phyloP scores from a whole-genome alignment of 2,888 invertebrate species.

The Stenichneumon culpator region DNA sequence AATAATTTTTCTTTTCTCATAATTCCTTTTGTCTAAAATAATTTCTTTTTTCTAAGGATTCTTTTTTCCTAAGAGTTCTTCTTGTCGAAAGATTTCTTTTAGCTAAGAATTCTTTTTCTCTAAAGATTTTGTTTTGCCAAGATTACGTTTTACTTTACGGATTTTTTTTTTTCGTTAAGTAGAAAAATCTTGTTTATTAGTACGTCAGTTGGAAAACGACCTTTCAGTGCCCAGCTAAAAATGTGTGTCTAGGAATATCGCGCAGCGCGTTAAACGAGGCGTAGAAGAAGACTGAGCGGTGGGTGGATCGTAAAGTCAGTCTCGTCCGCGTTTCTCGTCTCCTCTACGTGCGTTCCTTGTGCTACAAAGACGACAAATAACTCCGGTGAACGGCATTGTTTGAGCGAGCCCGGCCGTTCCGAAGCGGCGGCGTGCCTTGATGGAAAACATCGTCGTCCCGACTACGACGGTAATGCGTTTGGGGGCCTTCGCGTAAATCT shows the following conservation, averaged over 20 bases:
- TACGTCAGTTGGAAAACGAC: neutral
- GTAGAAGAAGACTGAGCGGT: conserved; percentile 12
- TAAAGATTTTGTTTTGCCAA: too few species aligned
- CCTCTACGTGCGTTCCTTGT: conserved; percentile 16
- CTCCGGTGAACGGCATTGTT: conserved; percentile 60
- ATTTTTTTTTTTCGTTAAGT: too few species aligned
- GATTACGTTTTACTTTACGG: too few species aligned
- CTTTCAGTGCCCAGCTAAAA: neutral
- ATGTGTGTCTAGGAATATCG: neutral
- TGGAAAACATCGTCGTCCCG: conserved; percentile 26
- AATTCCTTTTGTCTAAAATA: too few species aligned
- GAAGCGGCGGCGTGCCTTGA: neutral
- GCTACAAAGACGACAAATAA: conserved; percentile 56
- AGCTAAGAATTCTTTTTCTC: too few species aligned
- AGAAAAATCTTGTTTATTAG: neutral
- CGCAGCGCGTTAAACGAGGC: neutral
- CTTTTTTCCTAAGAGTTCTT: too few species aligned
- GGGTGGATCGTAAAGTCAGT: conserved; percentile 44
- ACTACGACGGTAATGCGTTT: conserved; percentile 22
- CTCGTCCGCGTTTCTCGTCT: conserved; percentile 19
- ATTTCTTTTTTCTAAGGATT: too few species aligned
- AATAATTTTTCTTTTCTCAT: too few species aligned
- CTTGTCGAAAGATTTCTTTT: too few species aligned
- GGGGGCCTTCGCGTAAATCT: conserved; percentile 55
- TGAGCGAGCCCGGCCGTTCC: conserved; percentile 20